A percentile compares a stretch with the other conserved stretches of the same genome.
phyloP scores from a whole-genome alignment of 2,113 vertebrate genomes.

The Nothobranchius kuhntae region DNA sequence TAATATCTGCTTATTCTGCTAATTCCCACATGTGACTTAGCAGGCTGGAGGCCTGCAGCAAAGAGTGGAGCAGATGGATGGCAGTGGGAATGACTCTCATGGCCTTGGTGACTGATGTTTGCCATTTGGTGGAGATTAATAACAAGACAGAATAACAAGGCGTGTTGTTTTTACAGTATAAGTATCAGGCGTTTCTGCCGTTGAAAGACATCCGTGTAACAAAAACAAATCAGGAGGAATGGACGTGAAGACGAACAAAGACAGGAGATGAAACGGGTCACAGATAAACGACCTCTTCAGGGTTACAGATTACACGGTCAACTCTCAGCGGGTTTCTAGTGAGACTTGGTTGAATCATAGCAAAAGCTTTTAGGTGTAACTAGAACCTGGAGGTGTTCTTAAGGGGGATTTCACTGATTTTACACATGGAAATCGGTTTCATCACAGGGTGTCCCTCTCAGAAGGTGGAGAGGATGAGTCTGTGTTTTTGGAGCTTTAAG shows the following conservation, averaged over 20 bases:
- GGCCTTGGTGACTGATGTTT: slow-evolving; percentile 29
- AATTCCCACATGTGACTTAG: slow-evolving; percentile 57
- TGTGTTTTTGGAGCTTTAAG: slow-evolving; percentile 11
- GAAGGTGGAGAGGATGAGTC: not conserved
- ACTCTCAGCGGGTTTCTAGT: too few species aligned
- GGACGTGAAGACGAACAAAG: not conserved
- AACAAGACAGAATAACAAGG: slow-evolving; percentile 2
- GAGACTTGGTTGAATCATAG: too few species aligned
- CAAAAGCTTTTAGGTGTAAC: slow-evolving; percentile 1
- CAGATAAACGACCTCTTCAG: slow-evolving; percentile 17
- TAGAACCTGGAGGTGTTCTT: slow-evolving; percentile 12
- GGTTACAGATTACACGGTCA: slow-evolving; percentile 9
- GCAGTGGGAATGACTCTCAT: slow-evolving; percentile 15
- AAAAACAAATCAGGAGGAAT: not conserved
- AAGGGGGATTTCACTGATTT: slow-evolving; percentile 5
- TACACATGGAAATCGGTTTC: slow-evolving; percentile 7
- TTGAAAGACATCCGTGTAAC: not conserved
- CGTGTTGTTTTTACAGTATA: not conserved
- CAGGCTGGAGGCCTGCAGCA: slow-evolving; percentile 32
- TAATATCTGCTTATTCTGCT: slow-evolving; percentile 71
- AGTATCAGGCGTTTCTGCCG: not conserved
- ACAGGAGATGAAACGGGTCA: slow-evolving; percentile 20
- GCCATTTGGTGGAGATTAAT: slow-evolving; percentile 12
- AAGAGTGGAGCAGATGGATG: slow-evolving; percentile 42
- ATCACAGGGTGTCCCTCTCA: not conserved